Evolutionary conservation across 2,797 vertebrate species (phyloP).

Genomic region (Petrocephalus schoutedeni): DNA sequence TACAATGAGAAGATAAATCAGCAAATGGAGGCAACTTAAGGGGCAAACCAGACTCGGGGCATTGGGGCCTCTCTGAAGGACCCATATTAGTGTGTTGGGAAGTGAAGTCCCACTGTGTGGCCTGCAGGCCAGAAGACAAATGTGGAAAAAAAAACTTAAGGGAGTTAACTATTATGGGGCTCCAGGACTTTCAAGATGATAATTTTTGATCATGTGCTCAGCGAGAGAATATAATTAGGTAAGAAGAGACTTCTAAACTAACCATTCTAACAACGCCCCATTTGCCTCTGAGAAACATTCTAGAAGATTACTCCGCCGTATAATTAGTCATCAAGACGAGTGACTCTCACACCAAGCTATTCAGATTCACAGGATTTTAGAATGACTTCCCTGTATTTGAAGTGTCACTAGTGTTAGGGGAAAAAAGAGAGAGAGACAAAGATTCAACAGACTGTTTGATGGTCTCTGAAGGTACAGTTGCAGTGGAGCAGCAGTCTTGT

Average conservation of each 20-base stretch:
- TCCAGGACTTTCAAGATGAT: neutral
- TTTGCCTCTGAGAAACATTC: conserved; percentile 18
- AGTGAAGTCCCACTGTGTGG: conserved; percentile 67
- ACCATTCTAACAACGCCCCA: conserved; percentile 41
- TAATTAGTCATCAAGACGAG: neutral
- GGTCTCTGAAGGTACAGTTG: neutral
- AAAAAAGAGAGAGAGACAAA: neutral
- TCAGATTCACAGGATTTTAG: neutral
- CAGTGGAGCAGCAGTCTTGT: neutral
- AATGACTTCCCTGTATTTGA: neutral
- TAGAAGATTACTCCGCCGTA: neutral
- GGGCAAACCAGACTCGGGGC: conserved; percentile 67
- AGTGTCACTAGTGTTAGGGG: neutral
- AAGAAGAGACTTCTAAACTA: conserved; percentile 52
- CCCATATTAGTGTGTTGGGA: conserved; percentile 41
- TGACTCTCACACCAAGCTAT: neutral
- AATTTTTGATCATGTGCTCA: neutral
- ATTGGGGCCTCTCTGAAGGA: conserved; percentile 68
- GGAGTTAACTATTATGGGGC: neutral
- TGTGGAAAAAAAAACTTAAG: neutral
- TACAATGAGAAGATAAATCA: conserved; percentile 73
- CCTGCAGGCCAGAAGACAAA: conserved; percentile 37
- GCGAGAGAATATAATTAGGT: conserved; percentile 51
- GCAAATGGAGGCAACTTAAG: conserved; percentile 56
- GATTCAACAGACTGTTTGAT: neutral